These are phyloP conservation scores for Paratilapia polleni DNA, from an alignment of 2,113 vertebrate genomes.

Conservation along the genomic window DNA sequence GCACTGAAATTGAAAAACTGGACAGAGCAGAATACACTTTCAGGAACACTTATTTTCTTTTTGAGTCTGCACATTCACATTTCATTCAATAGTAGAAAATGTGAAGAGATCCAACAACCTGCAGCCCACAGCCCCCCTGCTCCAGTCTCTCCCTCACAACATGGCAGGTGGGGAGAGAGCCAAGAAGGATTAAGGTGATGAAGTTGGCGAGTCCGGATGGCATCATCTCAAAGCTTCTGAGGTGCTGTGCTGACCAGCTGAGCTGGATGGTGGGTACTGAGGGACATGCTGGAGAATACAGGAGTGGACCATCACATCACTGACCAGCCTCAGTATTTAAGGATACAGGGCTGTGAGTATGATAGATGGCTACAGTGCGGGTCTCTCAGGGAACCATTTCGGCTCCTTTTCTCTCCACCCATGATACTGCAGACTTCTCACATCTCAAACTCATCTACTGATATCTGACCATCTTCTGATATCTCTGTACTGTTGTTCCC, in stretches of 20 bases:
- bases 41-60: background rate
- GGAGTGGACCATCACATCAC: background rate
- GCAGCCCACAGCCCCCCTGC: accelerated
- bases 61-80: background rate
- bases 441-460: too few relatives aligned
- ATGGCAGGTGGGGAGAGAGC: background rate
- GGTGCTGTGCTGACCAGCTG: too few relatives aligned
- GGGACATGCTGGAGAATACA: background rate
- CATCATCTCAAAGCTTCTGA: background rate
- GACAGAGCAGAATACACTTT: background rate
- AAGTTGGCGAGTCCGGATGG: background rate
- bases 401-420: too few relatives aligned
- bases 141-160: background rate
- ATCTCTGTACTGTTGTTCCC: too few relatives aligned
- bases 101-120: background rate
- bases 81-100: background rate
- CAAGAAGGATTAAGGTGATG: background rate
- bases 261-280: too few relatives aligned
- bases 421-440: too few relatives aligned
- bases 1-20: background rate
- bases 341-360: too few relatives aligned
- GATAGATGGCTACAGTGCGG: too few relatives aligned
- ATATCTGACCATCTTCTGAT: too few relatives aligned
- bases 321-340: too few relatives aligned
- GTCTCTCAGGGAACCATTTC: too few relatives aligned